Percentiles rank a stretch among this genome's conserved stretches.
Conservation (phyloP, 2,888 invertebrate genomes). For the Epinotia nisella region DNA sequence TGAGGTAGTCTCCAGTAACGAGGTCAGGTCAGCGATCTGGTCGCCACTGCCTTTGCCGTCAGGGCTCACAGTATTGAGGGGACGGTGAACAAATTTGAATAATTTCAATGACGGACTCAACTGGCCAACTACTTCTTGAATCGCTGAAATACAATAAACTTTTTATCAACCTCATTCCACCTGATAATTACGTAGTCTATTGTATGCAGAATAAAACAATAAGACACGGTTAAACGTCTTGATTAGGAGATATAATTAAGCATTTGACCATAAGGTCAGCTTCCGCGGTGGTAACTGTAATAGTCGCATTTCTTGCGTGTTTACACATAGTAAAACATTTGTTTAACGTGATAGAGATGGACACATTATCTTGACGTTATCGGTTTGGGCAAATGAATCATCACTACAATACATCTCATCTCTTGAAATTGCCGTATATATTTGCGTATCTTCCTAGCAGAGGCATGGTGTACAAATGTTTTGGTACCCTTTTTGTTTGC, state of each 20-base stretch:
- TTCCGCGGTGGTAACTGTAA: no score
- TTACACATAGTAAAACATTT: not conserved
- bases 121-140: conserved; percentile 88
- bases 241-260: not conserved
- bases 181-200: not conserved
- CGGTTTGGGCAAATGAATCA: not conserved
- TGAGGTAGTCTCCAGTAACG: conserved; percentile 84
- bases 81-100: conserved; percentile 84
- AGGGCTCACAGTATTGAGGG: conserved; percentile 57
- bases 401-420: not conserved
- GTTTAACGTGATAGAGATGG: not conserved
- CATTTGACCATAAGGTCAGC: no score
- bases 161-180: not conserved
- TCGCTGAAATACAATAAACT: conserved; percentile 78
- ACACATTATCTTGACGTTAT: not conserved
- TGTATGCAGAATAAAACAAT: conserved; percentile 14
- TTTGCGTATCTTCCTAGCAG: not conserved
- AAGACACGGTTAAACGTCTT: not conserved
- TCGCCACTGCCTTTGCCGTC: conserved; percentile 62
- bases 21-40: conserved; percentile 84
- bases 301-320: not conserved
- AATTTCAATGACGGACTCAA: conserved; percentile 88
- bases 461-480: not conserved
- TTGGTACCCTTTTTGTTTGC: not conserved
- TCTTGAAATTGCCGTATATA: not conserved